Evolutionary conservation across 35 echinoderm and acorn worm species (phyloP).

Genomic region (Heliocidaris tuberculata): DNA sequence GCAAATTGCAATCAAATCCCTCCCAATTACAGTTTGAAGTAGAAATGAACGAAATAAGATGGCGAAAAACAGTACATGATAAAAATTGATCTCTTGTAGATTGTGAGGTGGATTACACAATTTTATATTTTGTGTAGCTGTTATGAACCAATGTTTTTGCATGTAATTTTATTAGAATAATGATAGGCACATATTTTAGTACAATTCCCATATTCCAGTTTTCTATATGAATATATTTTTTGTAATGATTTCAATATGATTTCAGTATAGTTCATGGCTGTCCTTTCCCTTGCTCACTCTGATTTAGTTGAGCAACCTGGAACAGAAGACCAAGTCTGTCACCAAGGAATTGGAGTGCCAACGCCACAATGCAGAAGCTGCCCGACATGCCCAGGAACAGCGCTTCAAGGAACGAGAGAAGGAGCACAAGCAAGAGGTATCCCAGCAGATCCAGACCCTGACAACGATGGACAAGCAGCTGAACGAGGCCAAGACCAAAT

Average conservation of each 20-base stretch:
- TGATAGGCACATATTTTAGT: too few relatives aligned
- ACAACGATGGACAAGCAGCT: conserved; percentile 61
- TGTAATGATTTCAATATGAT: background rate
- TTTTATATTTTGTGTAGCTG: too few relatives aligned
- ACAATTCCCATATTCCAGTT: too few relatives aligned
- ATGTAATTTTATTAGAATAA: too few relatives aligned
- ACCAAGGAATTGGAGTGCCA: conserved; percentile 90
- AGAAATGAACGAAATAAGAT: background rate
- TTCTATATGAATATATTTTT: background rate
- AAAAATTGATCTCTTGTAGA: too few relatives aligned
- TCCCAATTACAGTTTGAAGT: background rate
- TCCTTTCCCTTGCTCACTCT: background rate
- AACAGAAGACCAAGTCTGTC: conserved; percentile 76
- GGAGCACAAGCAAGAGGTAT: conserved; percentile 78
- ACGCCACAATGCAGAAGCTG: conserved; percentile 90
- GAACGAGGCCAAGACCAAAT: conserved; percentile 67
- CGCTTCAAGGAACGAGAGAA: conserved; percentile 86
- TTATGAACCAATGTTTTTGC: too few relatives aligned
- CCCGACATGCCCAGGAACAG: conserved; percentile 63
- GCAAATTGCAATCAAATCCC: too few relatives aligned
- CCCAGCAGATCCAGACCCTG: conserved; percentile 71
- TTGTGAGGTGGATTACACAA: too few relatives aligned
- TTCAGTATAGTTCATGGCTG: background rate
- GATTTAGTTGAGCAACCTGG: conserved; percentile 66
- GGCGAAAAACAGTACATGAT: too few relatives aligned